A percentile compares a stretch with the other conserved stretches of the same genome.
These are phyloP conservation scores for Trichogramma pretiosum DNA, from an alignment of 1,140 invertebrate species.

Conservation along the genomic window DNA sequence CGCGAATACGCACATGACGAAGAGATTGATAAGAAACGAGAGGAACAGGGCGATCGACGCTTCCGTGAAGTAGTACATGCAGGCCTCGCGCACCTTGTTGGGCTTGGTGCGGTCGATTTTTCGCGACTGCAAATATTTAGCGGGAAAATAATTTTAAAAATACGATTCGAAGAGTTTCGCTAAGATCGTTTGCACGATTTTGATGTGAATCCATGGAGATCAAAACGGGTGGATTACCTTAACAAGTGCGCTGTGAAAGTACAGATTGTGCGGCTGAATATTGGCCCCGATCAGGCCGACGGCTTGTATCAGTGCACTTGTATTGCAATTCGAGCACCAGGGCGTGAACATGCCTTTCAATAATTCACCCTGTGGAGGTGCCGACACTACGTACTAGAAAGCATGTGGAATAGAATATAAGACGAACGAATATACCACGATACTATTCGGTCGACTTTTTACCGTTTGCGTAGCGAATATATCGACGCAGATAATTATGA, in stretches of 20 bases:
- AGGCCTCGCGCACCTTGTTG: slow-evolving; percentile 70
- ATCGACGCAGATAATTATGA: background rate
- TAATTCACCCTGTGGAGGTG: slow-evolving; percentile 63
- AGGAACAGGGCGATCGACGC: slow-evolving; percentile 70
- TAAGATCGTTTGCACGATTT: too few species aligned
- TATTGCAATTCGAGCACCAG: slow-evolving; percentile 66
- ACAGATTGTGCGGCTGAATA: slow-evolving; percentile 93
- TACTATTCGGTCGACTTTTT: too few species aligned
- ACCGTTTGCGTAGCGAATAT: too few species aligned
- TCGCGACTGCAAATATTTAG: slow-evolving; percentile 55
- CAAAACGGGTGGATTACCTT: slow-evolving; percentile 56
- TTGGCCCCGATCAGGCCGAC: slow-evolving; percentile 85
- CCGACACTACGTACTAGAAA: slow-evolving; percentile 63
- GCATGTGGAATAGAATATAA: too few species aligned
- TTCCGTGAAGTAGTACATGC: slow-evolving; percentile 84
- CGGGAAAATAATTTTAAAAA: background rate
- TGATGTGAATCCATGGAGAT: too few species aligned
- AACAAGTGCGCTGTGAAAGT: slow-evolving; percentile 86
- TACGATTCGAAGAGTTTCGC: too few species aligned
- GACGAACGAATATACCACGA: background rate
- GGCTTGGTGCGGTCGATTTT: slow-evolving; percentile 68
- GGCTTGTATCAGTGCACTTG: slow-evolving; percentile 64
- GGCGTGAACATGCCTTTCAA: slow-evolving; percentile 75
- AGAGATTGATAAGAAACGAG: slow-evolving; percentile 84
- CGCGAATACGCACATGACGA: slow-evolving; percentile 83